Evolutionary conservation across 2,113 vertebrate genomes (phyloP), one percentile per base, ranked within the genome.

Genomic region (Sander vitreus): DNA sequence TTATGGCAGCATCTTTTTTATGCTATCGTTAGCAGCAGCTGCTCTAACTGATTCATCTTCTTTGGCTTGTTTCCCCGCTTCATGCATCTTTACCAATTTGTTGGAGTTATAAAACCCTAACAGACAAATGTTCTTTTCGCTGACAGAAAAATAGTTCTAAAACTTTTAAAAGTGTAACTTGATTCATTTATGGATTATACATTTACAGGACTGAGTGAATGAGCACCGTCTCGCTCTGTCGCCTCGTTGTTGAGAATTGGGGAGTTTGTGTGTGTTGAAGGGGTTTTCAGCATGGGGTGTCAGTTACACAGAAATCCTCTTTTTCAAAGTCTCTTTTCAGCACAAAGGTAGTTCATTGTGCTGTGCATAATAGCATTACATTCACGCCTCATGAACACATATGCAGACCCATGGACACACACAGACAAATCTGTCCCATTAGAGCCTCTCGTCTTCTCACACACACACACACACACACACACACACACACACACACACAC

Each of bases 301-400:
- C 88, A 87, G 21, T 95, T 93, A 91, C 93, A 88, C 45, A 84
- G 80, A 91, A 92, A 93, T 89, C 90, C 89, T 63, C 59, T 87
- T 80, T 83, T 88, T 89, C 76, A 93, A 81, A 92, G 36, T 68
- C 27, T 83, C 63, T 81, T 72, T 88, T 75, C 65, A 88, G 92
- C 78, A 93, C 89, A 93, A 92, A 92, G 86, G 78, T 71, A 43
- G 81, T 79, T 60, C 83, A 82, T 77, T 86, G 78, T 65, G 71
- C 87, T 83, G 21, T 85, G 78, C 78, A 76, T 94, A 94, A 95
- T 95, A 89, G 8, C 83, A 89, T 95, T 95, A 94, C 89, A 87
- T 72, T 73, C 86, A 48, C 27, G 65, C 58, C 54, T 84, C 69
- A 19, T 58, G 64, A 80, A 76, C 78, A 72, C 81, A 73, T 63